Percentiles rank a stretch among this genome's conserved stretches.
phyloP scores from a whole-genome alignment of 2,888 invertebrate species.

The Cryptus viduatorius region DNA sequence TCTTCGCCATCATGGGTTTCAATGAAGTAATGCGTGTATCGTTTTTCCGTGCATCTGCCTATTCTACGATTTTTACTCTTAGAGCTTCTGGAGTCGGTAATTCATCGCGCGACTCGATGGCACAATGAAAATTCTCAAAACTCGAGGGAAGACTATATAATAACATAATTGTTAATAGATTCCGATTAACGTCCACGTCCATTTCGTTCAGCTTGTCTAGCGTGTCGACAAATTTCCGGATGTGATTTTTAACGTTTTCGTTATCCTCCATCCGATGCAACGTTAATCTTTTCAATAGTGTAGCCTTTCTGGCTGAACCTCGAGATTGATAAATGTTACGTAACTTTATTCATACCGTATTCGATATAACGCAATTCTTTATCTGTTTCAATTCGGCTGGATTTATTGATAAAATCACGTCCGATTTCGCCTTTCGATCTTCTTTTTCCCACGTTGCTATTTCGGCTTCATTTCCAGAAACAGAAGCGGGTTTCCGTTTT shows the following conservation, averaged over 20 bases:
- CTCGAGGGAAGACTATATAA: conserved; percentile 77
- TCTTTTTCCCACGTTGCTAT: conserved; percentile 20
- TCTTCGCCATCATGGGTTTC: conserved; percentile 44
- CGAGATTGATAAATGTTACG: conserved; percentile 39
- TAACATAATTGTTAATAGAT: conserved; percentile 77
- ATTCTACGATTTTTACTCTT: conserved; percentile 77
- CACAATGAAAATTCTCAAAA: conserved; percentile 79
- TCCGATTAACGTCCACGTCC: conserved; percentile 75
- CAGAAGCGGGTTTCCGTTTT: conserved; percentile 27
- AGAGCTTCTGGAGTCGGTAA: conserved; percentile 75
- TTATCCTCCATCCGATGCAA: conserved; percentile 78
- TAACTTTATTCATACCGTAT: conserved; percentile 24
- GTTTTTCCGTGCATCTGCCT: conserved; percentile 71
- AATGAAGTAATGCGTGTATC: conserved; percentile 16
- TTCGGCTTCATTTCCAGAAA: conserved; percentile 11
- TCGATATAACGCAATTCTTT: conserved; percentile 40
- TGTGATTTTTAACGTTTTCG: conserved; percentile 78
- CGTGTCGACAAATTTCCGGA: conserved; percentile 78
- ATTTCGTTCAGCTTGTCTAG: conserved; percentile 79
- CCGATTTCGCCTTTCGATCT: conserved; percentile 49
- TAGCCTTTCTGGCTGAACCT: conserved; percentile 81
- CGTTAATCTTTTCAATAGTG: conserved; percentile 79
- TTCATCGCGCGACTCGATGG: conserved; percentile 79
- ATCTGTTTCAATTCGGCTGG: conserved; percentile 42
- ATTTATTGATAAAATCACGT: conserved; percentile 41